Evolutionary conservation across 2,888 invertebrate species (phyloP).

Genomic region (Heliconius aoede): DNA sequence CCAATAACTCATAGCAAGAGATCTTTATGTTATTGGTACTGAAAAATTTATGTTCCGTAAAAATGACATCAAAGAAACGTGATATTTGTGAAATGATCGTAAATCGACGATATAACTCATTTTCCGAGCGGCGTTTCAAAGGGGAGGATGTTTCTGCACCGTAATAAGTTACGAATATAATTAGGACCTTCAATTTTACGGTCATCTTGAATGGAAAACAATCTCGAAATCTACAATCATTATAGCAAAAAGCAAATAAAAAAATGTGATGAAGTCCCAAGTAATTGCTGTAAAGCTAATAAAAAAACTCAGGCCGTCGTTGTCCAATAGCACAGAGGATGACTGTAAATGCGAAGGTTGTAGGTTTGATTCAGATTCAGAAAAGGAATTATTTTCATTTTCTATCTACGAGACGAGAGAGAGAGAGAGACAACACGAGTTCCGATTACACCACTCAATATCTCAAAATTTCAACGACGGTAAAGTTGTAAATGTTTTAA

Average conservation of each 20-base stretch:
- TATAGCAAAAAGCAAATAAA: too few relatives aligned
- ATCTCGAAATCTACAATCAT: too few relatives aligned
- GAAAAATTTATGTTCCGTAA: constrained; percentile 73
- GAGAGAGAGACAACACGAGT: too few relatives aligned
- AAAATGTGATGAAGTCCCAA: background rate
- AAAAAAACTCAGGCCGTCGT: background rate
- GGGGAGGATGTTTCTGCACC: constrained; percentile 38
- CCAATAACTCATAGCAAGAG: constrained; percentile 66
- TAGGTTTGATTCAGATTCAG: background rate
- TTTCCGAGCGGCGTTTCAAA: constrained; percentile 41
- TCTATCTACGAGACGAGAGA: background rate
- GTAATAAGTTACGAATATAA: constrained; percentile 33
- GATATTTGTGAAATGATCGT: constrained; percentile 59
- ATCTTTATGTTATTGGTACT: constrained; percentile 63
- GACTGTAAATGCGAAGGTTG: background rate
- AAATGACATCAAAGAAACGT: constrained; percentile 76
- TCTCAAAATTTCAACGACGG: too few relatives aligned
- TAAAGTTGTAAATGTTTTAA: too few relatives aligned
- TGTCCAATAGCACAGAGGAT: background rate
- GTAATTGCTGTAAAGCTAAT: background rate
- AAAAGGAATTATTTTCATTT: background rate
- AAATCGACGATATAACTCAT: constrained; percentile 51
- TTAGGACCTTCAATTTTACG: constrained; percentile 22
- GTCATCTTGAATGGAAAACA: background rate
- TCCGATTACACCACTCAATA: too few relatives aligned